These are phyloP conservation scores for Nyctibius grandis DNA, from an alignment of 2,797 vertebrate species.

Conservation along the genomic window DNA sequence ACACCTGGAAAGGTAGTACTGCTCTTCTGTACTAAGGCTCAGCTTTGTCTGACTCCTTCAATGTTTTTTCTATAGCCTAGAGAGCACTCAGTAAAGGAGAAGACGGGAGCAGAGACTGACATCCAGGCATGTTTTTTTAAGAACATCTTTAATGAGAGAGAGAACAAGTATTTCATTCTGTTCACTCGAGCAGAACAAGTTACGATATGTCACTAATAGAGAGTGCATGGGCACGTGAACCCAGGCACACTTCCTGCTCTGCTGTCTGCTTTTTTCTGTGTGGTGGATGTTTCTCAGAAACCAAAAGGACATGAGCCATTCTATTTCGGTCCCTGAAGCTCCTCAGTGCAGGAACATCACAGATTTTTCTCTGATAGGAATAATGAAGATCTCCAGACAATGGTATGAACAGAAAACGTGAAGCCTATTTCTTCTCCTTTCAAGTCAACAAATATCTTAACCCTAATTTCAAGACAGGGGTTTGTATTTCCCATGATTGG, in stretches of 20 bases:
- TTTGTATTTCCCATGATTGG: rapidly evolving
- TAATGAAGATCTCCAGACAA: neutral
- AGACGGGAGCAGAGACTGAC: neutral
- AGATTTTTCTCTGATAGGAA: too few relatives aligned
- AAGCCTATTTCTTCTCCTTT: neutral
- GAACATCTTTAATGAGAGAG: neutral
- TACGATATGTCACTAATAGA: neutral
- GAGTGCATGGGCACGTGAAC: neutral
- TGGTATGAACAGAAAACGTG: neutral
- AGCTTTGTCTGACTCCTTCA: neutral
- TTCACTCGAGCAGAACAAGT: neutral
- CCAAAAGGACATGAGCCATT: neutral
- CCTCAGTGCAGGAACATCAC: neutral
- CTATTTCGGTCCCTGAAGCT: neutral
- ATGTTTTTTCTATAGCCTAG: neutral
- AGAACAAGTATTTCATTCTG: neutral
- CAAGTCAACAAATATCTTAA: neutral
- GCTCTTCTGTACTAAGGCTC: neutral
- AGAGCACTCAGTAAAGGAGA: neutral
- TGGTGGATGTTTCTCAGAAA: neutral
- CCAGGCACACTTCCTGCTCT: neutral
- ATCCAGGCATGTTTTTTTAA: neutral
- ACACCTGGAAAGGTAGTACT: neutral
- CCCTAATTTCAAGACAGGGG: neutral
- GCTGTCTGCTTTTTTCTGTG: neutral